Evolutionary conservation across 2,888 invertebrate genomes (phyloP), one percentile per base, ranked within the genome.

Genomic region (Dasypolia templi): DNA sequence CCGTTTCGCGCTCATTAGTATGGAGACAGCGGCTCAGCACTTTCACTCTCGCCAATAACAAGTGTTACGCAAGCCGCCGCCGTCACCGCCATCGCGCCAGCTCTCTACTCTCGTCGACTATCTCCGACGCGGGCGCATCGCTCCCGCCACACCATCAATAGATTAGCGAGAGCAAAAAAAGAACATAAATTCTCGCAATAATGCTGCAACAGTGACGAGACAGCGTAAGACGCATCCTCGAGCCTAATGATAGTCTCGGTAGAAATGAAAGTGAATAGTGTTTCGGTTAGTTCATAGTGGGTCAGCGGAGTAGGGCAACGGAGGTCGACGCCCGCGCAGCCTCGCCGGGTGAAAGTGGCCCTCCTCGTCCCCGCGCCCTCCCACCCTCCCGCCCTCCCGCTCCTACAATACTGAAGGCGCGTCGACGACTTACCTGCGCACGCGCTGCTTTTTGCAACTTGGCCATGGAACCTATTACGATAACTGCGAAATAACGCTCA

Each of bases 271-370:
- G 96, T 95, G 94, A 95, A 87, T 88, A 93, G 92, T 93, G 93
- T 95, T 95, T 95, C 94, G 93, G 92, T 93, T 92, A 92, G 92
- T 91, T 90, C 88, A 91, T 92, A 94, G 93, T 96, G 89, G 96
- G 96, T 96, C 94, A 96, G 92, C 95, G 94, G 96, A 96, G 96
- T 95, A 96, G 96, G 95, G 88, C 96, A 95, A 80, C 87, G 91
- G 93, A 95, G 96, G 95, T 96, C 96, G 95, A 92, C 94, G 95
- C 91, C 95, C 96, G 96, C 95, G 95, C 95, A 96, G 95, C 96
- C 96, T 96, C 95, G 96, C 90, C 88, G 90, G 92, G 96, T 94
- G 95, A 96, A 95, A 96, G 96, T 96, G 95, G 91, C 93, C 94
- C 94, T 93, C 93, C 91, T 88, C 89, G 89, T 87, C 88, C 91